Percentiles rank a stretch among this genome's conserved stretches.
Conservation (phyloP, 2,797 vertebrate species). For the Oryzias sinensis region DNA sequence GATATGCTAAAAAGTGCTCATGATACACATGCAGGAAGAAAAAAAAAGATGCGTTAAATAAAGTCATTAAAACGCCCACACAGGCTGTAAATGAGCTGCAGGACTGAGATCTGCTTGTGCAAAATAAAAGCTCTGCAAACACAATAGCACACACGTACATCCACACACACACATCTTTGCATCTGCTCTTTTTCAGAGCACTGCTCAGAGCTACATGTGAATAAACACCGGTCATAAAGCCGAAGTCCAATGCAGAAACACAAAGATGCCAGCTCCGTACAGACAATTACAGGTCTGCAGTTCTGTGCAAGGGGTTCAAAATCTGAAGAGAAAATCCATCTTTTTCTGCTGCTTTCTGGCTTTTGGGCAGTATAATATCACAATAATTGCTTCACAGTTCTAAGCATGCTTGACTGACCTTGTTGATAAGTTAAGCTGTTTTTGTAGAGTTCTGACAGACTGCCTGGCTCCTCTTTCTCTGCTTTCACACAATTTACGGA, state of each 20-base stretch:
- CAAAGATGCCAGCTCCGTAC: slow-evolving; percentile 25
- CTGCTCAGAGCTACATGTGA: slow-evolving; percentile 29
- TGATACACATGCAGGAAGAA: neutral
- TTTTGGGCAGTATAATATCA: no score
- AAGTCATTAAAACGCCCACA: slow-evolving; percentile 25
- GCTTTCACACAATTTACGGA: slow-evolving; percentile 3
- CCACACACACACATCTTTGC: slow-evolving; percentile 7
- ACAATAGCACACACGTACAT: neutral
- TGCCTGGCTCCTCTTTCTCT: slow-evolving; percentile 6
- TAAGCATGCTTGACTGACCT: neutral
- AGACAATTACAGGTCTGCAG: slow-evolving; percentile 21
- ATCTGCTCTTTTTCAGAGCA: slow-evolving; percentile 36
- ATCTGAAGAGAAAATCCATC: neutral
- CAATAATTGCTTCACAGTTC: neutral
- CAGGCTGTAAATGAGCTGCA: slow-evolving; percentile 22
- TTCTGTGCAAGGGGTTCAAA: slow-evolving; percentile 24
- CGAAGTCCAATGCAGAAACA: slow-evolving; percentile 13
- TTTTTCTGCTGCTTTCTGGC: no score
- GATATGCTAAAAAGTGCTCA: neutral
- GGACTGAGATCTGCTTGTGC: slow-evolving; percentile 25
- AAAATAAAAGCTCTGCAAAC: slow-evolving; percentile 10
- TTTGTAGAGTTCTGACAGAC: neutral
- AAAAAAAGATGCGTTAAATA: slow-evolving; percentile 1
- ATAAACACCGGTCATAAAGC: slow-evolving; percentile 32
- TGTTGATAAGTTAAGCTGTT: neutral